Base-by-base conservation (phyloP, 2,113 vertebrate genomes). In the Crypturellus undulatus region DNA sequence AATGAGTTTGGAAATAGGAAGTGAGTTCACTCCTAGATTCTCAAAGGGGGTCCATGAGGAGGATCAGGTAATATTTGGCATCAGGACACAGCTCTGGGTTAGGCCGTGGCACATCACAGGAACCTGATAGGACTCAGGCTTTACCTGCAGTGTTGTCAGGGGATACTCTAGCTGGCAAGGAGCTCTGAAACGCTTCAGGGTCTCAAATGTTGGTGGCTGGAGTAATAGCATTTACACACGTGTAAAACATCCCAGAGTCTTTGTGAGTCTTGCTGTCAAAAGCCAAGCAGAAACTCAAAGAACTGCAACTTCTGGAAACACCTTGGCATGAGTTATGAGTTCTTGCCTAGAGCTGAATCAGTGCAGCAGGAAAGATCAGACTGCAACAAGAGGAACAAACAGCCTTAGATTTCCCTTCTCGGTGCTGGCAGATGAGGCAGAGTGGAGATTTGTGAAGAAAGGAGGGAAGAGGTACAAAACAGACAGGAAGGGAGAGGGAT, bases 11-110 rank as follows among this genome's bases (percentile, higher is more conserved):
- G 34, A 45, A 95, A 43, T 4, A 7, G 45, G 32, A 77, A 59
- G 32, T 18, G 65, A 60, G 7, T 47, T 87, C 24, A 40, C 34
- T n/a, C 70, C 34, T 75, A 47, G 77, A 60, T 22, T 79, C 9
- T 86, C 19, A 36, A 18, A 10, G 3, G 6, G 38, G 8, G 4
- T 56, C 22, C 42, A 10, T 45, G 45, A 45, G 64, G 90, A 81
- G 56, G 28, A 18, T 45, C 51, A 73, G 67, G 26, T 10, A 72
- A 32, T 79, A 21, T 69, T 83, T 90, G 40, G 15, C 45, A 72
- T 8, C 28, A 72, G 75, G 18, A 59, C 0, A 59, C 0, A 0
- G 40, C 10, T 6, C 0, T 0, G 71, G 49, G 34, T 65, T 68
- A 47, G 71, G 49, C 54, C 63, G 63, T 34, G 17, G 19, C 20